Conservation (phyloP, 2,797 vertebrate genomes). For the Macrochelys suwanniensis region DNA sequence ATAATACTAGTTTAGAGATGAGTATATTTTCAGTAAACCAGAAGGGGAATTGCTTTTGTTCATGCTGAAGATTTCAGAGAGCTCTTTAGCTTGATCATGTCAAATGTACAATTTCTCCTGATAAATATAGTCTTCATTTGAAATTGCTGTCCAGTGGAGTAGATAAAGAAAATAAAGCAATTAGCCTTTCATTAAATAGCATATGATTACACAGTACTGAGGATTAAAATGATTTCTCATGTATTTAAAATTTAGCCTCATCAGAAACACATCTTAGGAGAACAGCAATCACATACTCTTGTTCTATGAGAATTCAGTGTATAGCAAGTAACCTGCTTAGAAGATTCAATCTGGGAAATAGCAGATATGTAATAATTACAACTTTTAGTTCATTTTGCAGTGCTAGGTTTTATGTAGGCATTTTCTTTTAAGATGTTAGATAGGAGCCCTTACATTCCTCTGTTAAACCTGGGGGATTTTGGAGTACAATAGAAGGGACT, state of each 20-base stretch:
- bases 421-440: background rate
- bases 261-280: background rate
- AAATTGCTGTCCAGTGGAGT: constrained; percentile 22
- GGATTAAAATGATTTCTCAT: background rate
- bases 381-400: background rate
- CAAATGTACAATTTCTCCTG: background rate
- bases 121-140: background rate
- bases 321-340: background rate
- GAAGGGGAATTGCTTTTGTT: background rate
- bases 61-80: background rate
- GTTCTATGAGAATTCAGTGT: background rate
- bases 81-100: background rate
- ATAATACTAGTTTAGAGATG: constrained; percentile 19
- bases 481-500: background rate
- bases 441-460: background rate
- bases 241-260: constrained; percentile 21
- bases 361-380: background rate
- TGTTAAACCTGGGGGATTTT: background rate
- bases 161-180: constrained; percentile 9
- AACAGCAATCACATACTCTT: background rate
- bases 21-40: background rate
- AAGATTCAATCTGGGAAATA: background rate
- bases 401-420: background rate
- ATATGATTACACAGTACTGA: background rate
- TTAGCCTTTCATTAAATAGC: constrained; percentile 34